Percentiles rank a stretch among this genome's conserved stretches.
Conservation (phyloP, 2,113 vertebrate genomes). For the Meriones unguiculatus region DNA sequence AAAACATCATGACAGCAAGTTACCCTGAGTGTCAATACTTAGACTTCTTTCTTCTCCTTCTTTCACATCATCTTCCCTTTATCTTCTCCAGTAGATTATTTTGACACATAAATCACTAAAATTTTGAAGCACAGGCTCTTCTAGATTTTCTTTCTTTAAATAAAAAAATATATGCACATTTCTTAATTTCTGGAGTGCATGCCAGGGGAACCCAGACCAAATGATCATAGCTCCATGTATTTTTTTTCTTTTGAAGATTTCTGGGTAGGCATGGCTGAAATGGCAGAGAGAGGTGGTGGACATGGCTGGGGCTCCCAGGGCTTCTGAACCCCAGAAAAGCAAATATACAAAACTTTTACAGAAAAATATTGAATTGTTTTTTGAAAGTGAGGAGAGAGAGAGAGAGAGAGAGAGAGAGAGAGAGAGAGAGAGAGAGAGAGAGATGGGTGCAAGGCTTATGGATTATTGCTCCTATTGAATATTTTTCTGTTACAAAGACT, state of each 20-base stretch:
- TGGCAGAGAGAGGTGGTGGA: accelerated
- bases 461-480: background rate
- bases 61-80: background rate
- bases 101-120: background rate
- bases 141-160: background rate
- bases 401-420: no score
- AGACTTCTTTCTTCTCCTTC: background rate
- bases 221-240: background rate
- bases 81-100: background rate
- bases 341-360: background rate
- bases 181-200: background rate
- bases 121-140: background rate
- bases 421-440: background rate
- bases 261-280: background rate
- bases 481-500: background rate
- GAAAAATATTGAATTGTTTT: background rate
- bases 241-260: background rate
- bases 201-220: background rate
- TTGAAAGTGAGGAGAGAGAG: no score
- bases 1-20: background rate
- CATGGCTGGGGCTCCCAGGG: accelerated
- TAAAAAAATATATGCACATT: background rate
- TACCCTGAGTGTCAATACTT: background rate
- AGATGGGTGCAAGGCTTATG: background rate
- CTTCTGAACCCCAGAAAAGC: background rate